Percentiles rank a stretch among this genome's conserved stretches.
Conservation (phyloP, 2,113 vertebrate species). For the Neolamprologus hecqui region DNA sequence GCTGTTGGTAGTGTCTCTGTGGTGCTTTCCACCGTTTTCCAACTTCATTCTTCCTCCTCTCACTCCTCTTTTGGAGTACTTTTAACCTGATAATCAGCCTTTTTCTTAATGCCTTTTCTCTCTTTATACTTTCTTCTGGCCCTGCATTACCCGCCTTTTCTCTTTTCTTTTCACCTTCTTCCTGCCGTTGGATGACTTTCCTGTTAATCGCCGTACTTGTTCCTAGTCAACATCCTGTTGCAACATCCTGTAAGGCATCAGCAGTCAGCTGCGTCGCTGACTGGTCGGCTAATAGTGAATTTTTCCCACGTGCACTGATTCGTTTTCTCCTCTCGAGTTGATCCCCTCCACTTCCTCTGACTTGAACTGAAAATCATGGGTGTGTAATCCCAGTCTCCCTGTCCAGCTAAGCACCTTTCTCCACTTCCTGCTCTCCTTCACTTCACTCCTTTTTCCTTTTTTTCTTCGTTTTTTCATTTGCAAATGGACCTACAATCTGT, state of each 20-base stretch:
- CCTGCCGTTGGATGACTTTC: slow-evolving; percentile 60
- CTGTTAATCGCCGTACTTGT: slow-evolving; percentile 41
- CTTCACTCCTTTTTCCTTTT: slow-evolving; percentile 2
- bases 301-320: slow-evolving; percentile 57
- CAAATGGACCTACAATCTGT: slow-evolving; percentile 77
- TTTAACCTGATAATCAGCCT: not conserved
- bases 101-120: not conserved
- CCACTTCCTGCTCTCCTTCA: slow-evolving; percentile 65
- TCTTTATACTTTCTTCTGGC: slow-evolving; percentile 8
- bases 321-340: slow-evolving; percentile 54
- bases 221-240: slow-evolving; percentile 60
- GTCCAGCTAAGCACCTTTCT: slow-evolving; percentile 68
- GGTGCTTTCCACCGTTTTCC: not conserved
- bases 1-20: slow-evolving; percentile 76
- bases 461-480: slow-evolving; percentile 61
- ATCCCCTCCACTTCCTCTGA: slow-evolving; percentile 57
- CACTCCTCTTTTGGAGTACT: not conserved
- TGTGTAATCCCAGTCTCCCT: slow-evolving; percentile 67
- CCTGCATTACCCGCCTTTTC: not conserved
- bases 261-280: slow-evolving; percentile 8
- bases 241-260: slow-evolving; percentile 50
- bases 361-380: slow-evolving; percentile 57
- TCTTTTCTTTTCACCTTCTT: slow-evolving; percentile 45
- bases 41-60: not conserved
- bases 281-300: slow-evolving; percentile 36